Evolutionary conservation across 2,113 vertebrate species (phyloP).

Genomic region (Labrus mixtus): DNA sequence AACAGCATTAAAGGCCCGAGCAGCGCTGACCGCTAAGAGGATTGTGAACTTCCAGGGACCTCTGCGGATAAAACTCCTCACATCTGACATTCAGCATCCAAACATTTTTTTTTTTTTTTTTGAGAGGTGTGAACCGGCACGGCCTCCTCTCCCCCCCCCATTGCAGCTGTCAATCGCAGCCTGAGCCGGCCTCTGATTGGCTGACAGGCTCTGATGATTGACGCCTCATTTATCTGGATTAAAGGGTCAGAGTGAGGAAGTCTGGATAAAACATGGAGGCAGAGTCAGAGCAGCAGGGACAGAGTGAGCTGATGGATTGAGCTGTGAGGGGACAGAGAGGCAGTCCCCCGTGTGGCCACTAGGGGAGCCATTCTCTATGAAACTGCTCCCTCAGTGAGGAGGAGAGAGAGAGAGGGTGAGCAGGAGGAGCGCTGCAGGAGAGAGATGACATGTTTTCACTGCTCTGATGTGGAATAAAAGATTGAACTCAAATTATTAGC

Average conservation of each 20-base stretch:
- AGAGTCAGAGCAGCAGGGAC: slow-evolving; percentile 30
- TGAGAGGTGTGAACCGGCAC: not conserved
- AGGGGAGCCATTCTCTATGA: slow-evolving; percentile 74
- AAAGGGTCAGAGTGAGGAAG: slow-evolving; percentile 23
- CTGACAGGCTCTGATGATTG: not conserved
- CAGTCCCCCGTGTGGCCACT: slow-evolving; percentile 32
- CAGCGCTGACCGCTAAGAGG: slow-evolving; percentile 69
- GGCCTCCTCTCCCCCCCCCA: not conserved
- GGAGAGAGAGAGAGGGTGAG: not conserved
- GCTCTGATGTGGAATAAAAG: not conserved
- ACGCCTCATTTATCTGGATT: slow-evolving; percentile 41
- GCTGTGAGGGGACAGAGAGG: not conserved
- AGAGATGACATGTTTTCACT: not conserved
- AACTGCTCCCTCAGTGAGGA: slow-evolving; percentile 21
- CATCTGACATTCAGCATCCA: not conserved
- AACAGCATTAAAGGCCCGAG: slow-evolving; percentile 61
- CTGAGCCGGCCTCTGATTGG: not conserved
- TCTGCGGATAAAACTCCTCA: not conserved
- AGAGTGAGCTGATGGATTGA: not conserved
- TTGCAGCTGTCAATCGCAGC: not conserved
- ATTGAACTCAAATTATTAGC: too few relatives aligned
- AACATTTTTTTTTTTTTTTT: too few relatives aligned
- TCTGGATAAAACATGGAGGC: slow-evolving; percentile 20
- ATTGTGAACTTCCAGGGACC: slow-evolving; percentile 61
- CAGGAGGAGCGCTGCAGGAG: slow-evolving; percentile 3